Evolutionary conservation across 2,888 invertebrate genomes (phyloP).

Genomic region (Thysanoteuthis rhombus): DNA sequence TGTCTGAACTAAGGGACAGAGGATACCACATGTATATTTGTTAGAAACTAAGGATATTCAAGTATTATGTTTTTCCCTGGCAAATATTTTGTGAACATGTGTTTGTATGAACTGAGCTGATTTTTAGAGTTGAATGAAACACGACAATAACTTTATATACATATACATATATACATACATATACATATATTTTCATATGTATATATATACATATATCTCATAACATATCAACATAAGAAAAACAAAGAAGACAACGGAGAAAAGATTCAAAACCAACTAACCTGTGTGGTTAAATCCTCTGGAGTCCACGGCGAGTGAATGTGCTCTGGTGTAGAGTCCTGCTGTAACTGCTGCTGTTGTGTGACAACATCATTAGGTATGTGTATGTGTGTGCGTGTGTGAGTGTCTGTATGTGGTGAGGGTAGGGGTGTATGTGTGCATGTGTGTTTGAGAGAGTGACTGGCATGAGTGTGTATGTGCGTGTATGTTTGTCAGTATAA

Average conservation of each 20-base stretch:
- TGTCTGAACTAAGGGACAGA: background rate
- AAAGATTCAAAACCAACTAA: background rate
- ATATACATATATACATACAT: background rate
- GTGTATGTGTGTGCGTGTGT: background rate
- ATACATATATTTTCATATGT: background rate
- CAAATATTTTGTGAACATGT: background rate
- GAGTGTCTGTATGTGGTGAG: background rate
- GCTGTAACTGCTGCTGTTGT: constrained; percentile 12
- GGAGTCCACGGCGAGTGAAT: background rate
- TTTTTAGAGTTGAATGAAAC: background rate
- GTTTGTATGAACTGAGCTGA: background rate
- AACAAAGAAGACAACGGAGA: background rate
- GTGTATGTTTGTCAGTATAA: background rate
- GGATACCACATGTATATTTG: background rate
- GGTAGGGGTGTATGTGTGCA: background rate
- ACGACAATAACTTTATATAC: background rate
- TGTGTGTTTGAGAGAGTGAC: background rate
- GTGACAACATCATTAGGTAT: background rate
- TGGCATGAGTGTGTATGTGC: background rate
- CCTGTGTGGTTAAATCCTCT: background rate
- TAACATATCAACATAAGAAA: background rate
- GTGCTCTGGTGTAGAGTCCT: constrained; percentile 12
- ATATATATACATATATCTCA: background rate
- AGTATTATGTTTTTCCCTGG: background rate
- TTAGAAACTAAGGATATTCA: background rate